Evolutionary conservation across 2,113 vertebrate genomes (phyloP), one percentile per base, ranked within the genome.

Genomic region (Melozone crissalis): DNA sequence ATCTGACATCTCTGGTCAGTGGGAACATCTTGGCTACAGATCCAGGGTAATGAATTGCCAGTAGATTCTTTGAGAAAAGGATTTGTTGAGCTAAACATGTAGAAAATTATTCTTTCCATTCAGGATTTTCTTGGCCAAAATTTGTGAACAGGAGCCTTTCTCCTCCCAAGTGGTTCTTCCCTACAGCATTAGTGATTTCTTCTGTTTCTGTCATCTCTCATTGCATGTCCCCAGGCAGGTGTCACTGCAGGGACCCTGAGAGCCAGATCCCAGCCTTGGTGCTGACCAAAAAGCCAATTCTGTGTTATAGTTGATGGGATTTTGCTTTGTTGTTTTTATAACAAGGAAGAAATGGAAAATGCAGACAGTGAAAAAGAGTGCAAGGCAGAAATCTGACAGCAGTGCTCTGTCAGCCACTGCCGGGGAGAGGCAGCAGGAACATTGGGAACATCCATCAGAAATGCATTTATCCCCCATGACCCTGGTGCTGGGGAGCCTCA

Each of bases 291-390:
- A 67, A 62, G 27, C 15, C 74, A 65, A 59, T 72, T 75, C 39
- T 51, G 9, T 72, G 20, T 76, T 75, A 21, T 7, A 59, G 76
- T 80, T 66, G 41, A 82, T 86, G 65, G 39, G 10, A 61, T 76
- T 88, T 71, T 55, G 18, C 30, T 59, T 54, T 79, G 58, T 73
- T 86, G 73, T 84, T 92, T 57, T 66, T 62, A 72, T 74, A 96
- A 89, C 73, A 39, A 84, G 90, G 82, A 84, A 86, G 68, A 81
- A 92, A 86, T 88, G 51, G 68, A 78, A 75, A 90, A 78, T 21
- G 54, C 51, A 49, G 82, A 47, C 90, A 86, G 55, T 77, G 84
- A 94, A 87, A 54, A 90, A 49, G 57, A 58, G 15, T 4, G 15
- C n/a, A 80, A 77, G 87, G 78, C 74, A 80, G 68, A 57, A 65